Conservation (phyloP, 2,888 invertebrate species). For the Platycnemis pennipes region DNA sequence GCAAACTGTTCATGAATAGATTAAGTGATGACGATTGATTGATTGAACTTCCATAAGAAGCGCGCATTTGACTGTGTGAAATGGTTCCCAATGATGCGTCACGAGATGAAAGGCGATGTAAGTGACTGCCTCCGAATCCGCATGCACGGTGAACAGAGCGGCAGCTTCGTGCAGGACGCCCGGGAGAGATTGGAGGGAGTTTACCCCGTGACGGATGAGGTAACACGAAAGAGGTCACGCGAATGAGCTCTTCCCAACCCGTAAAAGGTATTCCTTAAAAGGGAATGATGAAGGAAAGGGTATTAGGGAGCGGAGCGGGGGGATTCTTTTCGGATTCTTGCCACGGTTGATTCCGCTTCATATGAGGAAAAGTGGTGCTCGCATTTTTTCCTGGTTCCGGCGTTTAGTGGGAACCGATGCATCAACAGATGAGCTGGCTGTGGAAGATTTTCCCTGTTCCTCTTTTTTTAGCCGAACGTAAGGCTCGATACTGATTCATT, state of each 20-base stretch:
- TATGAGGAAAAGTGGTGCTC: neutral
- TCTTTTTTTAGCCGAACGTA: neutral
- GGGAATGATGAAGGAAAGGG: neutral
- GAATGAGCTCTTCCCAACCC: neutral
- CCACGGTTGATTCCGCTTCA: neutral
- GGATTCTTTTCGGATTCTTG: neutral
- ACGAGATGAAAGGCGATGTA: too few species aligned
- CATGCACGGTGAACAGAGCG: neutral
- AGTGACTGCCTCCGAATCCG: too few species aligned
- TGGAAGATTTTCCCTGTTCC: neutral
- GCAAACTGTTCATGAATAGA: too few species aligned
- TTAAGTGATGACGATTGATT: too few species aligned
- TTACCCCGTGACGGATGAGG: neutral
- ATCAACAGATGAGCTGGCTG: neutral
- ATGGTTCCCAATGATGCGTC: too few species aligned
- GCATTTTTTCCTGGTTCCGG: neutral
- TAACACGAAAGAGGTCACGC: neutral
- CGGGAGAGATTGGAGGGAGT: neutral
- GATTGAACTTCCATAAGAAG: too few species aligned
- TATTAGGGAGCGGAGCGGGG: neutral
- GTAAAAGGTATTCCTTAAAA: constrained; percentile 36
- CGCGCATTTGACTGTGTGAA: too few species aligned
- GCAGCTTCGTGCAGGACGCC: neutral
- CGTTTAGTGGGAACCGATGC: neutral
- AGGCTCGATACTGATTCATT: neutral